Conservation (phyloP, 2,113 vertebrate species). For the Perca schrenkii region DNA sequence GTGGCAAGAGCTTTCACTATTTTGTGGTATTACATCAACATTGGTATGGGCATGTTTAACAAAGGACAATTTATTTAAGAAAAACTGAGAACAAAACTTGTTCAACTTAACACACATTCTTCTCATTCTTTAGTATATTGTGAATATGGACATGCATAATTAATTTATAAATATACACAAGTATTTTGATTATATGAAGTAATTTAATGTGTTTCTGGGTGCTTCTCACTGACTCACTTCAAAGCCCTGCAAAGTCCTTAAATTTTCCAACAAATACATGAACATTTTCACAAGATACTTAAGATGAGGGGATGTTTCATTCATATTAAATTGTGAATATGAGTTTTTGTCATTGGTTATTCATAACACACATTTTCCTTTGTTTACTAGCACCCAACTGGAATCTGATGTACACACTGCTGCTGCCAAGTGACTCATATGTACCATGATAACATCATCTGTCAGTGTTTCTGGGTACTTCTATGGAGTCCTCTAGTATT, state of each 20-base stretch:
- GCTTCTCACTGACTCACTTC: not conserved
- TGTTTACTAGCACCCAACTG: not conserved
- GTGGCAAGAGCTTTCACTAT: not conserved
- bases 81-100: not conserved
- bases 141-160: not conserved
- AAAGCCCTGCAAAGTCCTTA: not conserved
- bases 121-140: not conserved
- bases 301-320: not conserved
- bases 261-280: not conserved
- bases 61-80: not conserved
- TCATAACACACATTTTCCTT: not conserved
- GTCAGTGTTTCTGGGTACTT: constrained; percentile 78
- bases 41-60: not conserved
- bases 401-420: not conserved
- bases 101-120: not conserved
- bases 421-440: not conserved
- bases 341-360: not conserved
- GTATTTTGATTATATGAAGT: not conserved
- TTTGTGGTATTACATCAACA: not conserved
- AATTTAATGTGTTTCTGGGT: not conserved
- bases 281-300: constrained; percentile 11
- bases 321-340: not conserved
- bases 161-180: not conserved
- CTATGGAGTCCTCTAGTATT: constrained; percentile 84
- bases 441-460: constrained; percentile 30